phyloP scores from a whole-genome alignment of 1,140 invertebrate species.

The Pararge aegeria region DNA sequence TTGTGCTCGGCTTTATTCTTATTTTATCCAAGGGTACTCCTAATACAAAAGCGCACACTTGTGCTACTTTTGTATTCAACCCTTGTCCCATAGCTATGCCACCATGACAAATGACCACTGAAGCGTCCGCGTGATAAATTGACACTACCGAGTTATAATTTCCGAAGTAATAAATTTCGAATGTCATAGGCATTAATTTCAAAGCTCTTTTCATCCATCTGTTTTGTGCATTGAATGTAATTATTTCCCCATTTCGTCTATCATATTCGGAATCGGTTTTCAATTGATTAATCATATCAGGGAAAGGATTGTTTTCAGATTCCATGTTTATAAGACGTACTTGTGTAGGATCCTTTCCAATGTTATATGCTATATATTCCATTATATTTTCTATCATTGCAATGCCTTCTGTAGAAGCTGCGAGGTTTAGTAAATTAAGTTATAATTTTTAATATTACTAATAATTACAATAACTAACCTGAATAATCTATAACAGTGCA shows the following conservation, averaged over 20 bases:
- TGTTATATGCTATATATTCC: constrained; percentile 87
- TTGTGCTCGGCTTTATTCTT: constrained; percentile 83
- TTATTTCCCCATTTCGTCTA: constrained; percentile 78
- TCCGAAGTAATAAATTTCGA: constrained; percentile 78
- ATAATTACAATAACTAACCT: too few species aligned
- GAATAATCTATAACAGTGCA: too few species aligned
- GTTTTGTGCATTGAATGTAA: constrained; percentile 84
- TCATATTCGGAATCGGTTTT: constrained; percentile 82
- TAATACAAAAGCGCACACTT: constrained; percentile 86
- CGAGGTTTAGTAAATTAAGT: constrained; percentile 7
- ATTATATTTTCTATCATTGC: constrained; percentile 89
- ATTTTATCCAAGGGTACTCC: constrained; percentile 85
- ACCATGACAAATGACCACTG: constrained; percentile 86
- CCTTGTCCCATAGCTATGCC: constrained; percentile 94
- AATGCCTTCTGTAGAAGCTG: constrained; percentile 84
- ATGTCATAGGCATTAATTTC: constrained; percentile 81
- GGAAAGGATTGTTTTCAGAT: constrained; percentile 65
- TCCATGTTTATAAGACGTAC: constrained; percentile 84
- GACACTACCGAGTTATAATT: constrained; percentile 83
- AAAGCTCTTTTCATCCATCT: constrained; percentile 89
- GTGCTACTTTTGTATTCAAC: constrained; percentile 87
- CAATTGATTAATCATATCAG: constrained; percentile 81
- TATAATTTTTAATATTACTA: constrained; percentile 3
- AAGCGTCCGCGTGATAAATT: constrained; percentile 88
- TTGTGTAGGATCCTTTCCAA: constrained; percentile 85